Percentiles rank a stretch among this genome's conserved stretches.
Conservation (phyloP, 2,113 vertebrate genomes). For the Stegostoma tigrinum region DNA sequence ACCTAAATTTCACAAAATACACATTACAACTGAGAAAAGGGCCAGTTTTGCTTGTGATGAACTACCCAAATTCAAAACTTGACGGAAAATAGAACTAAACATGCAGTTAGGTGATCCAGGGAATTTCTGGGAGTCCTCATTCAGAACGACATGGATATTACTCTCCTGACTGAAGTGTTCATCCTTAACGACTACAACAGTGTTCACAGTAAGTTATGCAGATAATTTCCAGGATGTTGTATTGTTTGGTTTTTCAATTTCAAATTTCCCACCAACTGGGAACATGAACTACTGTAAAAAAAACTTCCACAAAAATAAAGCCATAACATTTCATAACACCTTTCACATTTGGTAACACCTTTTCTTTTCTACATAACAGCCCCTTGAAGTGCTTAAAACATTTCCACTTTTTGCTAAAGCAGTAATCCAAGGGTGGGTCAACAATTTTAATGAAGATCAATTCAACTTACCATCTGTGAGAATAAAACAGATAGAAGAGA, state of each 20-base stretch:
- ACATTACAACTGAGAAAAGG: neutral
- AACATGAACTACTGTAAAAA: neutral
- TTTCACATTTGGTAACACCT: neutral
- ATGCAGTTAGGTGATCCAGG: neutral
- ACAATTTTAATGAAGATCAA: no score
- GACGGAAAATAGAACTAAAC: neutral
- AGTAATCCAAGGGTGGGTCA: neutral
- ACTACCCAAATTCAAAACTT: neutral
- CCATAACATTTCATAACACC: neutral
- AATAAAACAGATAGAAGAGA: neutral
- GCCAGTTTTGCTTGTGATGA: neutral
- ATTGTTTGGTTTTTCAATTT: neutral
- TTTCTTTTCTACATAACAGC: neutral
- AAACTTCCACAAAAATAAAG: neutral
- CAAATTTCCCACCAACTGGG: neutral
- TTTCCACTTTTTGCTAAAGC: neutral
- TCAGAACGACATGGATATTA: neutral
- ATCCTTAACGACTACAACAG: neutral
- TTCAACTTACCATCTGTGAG: neutral
- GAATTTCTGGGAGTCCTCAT: neutral
- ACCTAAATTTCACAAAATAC: neutral
- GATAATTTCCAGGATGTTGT: neutral
- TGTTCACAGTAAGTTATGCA: neutral
- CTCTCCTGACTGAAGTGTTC: neutral
- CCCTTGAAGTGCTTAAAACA: neutral